These are phyloP conservation scores for Cryptocheilus praepositus DNA, from an alignment of 2,888 invertebrate species.

Conservation along the genomic window DNA sequence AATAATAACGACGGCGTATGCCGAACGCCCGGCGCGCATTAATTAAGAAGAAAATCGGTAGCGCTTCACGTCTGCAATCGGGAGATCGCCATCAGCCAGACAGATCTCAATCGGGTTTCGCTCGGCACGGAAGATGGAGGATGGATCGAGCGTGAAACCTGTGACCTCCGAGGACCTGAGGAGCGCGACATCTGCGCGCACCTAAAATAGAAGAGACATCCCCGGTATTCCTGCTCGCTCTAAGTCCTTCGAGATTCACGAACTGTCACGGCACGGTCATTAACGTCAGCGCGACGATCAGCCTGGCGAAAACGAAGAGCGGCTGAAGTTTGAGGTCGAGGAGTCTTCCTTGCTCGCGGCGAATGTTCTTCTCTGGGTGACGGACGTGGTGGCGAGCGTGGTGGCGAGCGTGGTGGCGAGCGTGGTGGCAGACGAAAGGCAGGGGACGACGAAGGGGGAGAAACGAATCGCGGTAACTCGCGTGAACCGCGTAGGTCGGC, in stretches of 20 bases:
- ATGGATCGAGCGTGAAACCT: too few species aligned
- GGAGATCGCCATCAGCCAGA: too few species aligned
- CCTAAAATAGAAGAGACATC: too few species aligned
- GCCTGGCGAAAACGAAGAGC: conserved; percentile 28
- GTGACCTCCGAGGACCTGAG: too few species aligned
- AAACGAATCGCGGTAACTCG: conserved; percentile 49
- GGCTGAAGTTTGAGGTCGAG: background rate
- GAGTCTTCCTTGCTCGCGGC: background rate
- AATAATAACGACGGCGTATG: too few species aligned
- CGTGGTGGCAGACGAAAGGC: background rate
- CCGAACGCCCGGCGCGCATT: too few species aligned
- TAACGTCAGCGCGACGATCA: conserved; percentile 42
- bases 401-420: background rate
- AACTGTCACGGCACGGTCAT: conserved; percentile 38
- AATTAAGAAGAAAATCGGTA: too few species aligned
- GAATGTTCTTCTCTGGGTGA: background rate
- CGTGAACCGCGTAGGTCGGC: conserved; percentile 69
- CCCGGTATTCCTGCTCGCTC: too few species aligned
- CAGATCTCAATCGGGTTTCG: too few species aligned
- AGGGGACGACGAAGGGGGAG: conserved; percentile 24
- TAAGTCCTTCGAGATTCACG: conserved; percentile 14
- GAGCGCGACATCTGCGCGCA: too few species aligned
- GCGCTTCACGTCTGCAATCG: too few species aligned
- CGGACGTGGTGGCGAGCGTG: background rate
- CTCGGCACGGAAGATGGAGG: too few species aligned